Evolutionary conservation across 30 jellyfish, hydroid and myxozoan species (phyloP).

Genomic region (Morbakka virulenta): DNA sequence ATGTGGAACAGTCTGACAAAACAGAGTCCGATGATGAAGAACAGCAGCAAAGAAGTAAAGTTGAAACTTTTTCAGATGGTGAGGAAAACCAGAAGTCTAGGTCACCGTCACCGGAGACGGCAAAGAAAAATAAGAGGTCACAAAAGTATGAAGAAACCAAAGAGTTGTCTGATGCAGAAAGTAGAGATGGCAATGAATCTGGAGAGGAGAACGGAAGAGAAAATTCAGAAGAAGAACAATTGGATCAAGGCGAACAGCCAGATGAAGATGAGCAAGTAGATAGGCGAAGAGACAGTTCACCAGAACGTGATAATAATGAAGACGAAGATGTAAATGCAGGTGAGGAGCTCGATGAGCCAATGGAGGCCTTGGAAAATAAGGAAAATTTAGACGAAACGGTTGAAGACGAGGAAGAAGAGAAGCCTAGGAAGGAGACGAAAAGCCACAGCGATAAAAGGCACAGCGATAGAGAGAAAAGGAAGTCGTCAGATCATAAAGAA

Average conservation of each 20-base stretch:
- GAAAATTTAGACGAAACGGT: slow-evolving; percentile 21
- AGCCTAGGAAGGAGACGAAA: background rate
- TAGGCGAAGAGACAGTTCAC: background rate
- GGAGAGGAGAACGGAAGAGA: slow-evolving; percentile 44
- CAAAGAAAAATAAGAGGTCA: background rate
- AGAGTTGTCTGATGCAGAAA: background rate
- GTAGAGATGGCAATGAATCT: slow-evolving; percentile 19
- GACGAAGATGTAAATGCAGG: background rate
- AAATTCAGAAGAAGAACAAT: slow-evolving; percentile 35
- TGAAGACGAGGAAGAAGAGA: background rate
- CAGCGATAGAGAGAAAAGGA: background rate
- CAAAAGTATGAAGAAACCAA: background rate
- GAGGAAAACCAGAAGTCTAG: background rate
- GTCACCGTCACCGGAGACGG: slow-evolving; percentile 2
- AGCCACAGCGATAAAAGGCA: slow-evolving; percentile 5
- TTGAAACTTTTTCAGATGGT: background rate
- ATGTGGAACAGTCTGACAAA: background rate
- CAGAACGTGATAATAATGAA: slow-evolving; percentile 8
- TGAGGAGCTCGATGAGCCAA: background rate
- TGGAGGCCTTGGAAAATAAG: background rate
- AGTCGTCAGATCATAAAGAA: background rate
- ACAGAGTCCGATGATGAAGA: background rate
- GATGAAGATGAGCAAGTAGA: slow-evolving; percentile 32
- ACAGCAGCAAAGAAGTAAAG: background rate
- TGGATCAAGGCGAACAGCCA: slow-evolving; percentile 14